Evolutionary conservation across 92 coral and sea anemone genomes (phyloP).

Genomic region (Bergia puertoricense): DNA sequence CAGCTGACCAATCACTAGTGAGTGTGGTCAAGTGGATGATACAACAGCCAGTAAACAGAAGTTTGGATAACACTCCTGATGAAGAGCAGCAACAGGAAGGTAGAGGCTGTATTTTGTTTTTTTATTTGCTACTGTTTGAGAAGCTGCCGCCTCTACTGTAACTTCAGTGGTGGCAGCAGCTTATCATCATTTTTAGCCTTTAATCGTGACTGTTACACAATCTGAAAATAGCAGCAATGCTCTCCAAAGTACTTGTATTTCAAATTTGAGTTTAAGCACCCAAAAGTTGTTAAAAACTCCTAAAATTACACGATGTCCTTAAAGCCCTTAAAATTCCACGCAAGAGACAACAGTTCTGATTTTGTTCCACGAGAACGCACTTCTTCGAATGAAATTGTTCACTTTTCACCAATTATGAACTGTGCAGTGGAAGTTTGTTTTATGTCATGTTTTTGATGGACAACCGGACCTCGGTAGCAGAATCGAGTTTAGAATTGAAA

Average conservation of each 20-base stretch:
- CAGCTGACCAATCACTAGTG: slow-evolving; percentile 60
- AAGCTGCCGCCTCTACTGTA: not conserved
- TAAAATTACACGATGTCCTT: too few relatives aligned
- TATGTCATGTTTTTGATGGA: not conserved
- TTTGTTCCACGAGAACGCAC: too few relatives aligned
- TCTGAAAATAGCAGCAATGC: not conserved
- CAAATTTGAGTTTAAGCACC: too few relatives aligned
- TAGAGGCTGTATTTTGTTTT: not conserved
- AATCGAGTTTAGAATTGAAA: not conserved
- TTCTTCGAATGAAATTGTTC: too few relatives aligned
- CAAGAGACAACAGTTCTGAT: too few relatives aligned
- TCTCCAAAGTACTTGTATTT: not conserved
- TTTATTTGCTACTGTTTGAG: not conserved
- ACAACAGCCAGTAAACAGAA: slow-evolving; percentile 63
- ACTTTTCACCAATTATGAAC: too few relatives aligned
- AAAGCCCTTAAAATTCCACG: too few relatives aligned
- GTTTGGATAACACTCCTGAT: slow-evolving; percentile 55
- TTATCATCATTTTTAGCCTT: not conserved
- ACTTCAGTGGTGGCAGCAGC: too few relatives aligned
- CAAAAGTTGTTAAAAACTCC: too few relatives aligned
- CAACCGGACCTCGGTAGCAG: not conserved
- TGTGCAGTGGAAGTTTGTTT: too few relatives aligned
- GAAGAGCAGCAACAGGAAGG: slow-evolving; percentile 46
- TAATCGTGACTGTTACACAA: not conserved
- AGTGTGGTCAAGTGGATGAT: slow-evolving; percentile 71